phyloP scores from a whole-genome alignment of 1,140 invertebrate species.

The Riptortus pedestris region DNA sequence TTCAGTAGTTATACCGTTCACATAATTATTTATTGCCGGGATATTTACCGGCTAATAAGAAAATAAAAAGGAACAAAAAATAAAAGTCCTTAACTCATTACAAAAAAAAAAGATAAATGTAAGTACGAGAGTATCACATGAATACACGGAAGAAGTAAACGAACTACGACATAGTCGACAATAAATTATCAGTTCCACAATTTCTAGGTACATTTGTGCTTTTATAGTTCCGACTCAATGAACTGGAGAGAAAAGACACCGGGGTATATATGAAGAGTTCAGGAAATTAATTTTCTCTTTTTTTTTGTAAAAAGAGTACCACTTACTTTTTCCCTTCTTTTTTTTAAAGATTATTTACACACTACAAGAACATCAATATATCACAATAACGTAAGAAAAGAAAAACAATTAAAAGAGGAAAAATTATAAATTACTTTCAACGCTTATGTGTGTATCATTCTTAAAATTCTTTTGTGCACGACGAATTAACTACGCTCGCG shows the following conservation, averaged over 20 bases:
- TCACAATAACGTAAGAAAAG: constrained; percentile 8
- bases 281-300: background rate
- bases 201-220: constrained; percentile 13
- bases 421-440: background rate
- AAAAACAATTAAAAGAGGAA: too few species aligned
- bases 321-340: constrained; percentile 4
- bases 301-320: constrained; percentile 10
- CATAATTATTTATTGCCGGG: background rate
- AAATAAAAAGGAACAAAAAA: background rate
- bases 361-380: constrained; percentile 15
- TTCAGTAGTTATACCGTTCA: background rate
- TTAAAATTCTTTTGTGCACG: constrained; percentile 7
- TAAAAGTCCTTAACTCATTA: background rate
- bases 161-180: background rate
- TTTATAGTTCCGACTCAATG: background rate
- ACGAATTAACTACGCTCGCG: background rate
- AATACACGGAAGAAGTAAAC: constrained; percentile 5
- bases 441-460: background rate
- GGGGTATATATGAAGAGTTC: background rate
- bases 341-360: constrained; percentile 10
- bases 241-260: background rate
- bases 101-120: constrained; percentile 7
- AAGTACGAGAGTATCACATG: constrained; percentile 15
- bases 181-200: constrained; percentile 3
- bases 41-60: background rate